phyloP scores from a whole-genome alignment of 53 echinoderm and acorn worm genomes.

The Henricia sp. region DNA sequence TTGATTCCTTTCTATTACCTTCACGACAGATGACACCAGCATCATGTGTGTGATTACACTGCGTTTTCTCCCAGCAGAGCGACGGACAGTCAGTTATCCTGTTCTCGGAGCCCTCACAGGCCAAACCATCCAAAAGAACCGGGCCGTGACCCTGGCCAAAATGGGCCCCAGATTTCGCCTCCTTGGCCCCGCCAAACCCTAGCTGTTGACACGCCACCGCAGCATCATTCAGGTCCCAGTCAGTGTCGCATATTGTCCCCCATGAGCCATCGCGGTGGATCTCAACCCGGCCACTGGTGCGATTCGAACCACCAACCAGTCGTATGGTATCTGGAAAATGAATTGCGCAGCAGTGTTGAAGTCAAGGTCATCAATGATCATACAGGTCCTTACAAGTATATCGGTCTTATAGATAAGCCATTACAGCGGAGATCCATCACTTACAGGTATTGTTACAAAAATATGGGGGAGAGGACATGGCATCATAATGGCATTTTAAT shows the following conservation, averaged over 20 bases:
- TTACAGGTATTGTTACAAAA: too few relatives aligned
- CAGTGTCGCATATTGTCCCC: constrained; percentile 45
- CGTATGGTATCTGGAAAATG: constrained; percentile 7
- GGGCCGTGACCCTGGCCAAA: constrained; percentile 36
- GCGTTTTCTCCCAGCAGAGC: constrained; percentile 24
- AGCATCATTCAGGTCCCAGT: constrained; percentile 42
- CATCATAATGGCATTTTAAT: too few relatives aligned
- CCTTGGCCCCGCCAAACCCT: constrained; percentile 11
- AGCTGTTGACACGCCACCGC: constrained; percentile 29
- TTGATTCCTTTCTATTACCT: too few relatives aligned
- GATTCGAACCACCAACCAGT: constrained; percentile 37
- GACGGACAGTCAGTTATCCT: constrained; percentile 36
- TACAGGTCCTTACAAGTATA: too few relatives aligned
- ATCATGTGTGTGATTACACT: constrained; percentile 41
- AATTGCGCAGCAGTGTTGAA: too few relatives aligned
- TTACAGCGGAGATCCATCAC: too few relatives aligned
- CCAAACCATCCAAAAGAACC: constrained; percentile 20
- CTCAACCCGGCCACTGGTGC: constrained; percentile 31
- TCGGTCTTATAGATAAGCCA: too few relatives aligned
- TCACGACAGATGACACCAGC: constrained; percentile 45
- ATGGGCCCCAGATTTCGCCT: constrained; percentile 6
- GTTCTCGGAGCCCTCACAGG: constrained; percentile 33
- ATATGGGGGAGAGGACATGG: too few relatives aligned
- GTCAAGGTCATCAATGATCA: too few relatives aligned
- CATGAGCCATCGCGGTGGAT: constrained; percentile 23